Conservation (phyloP, 2,797 vertebrate genomes). For the Clarias pachynema region DNA sequence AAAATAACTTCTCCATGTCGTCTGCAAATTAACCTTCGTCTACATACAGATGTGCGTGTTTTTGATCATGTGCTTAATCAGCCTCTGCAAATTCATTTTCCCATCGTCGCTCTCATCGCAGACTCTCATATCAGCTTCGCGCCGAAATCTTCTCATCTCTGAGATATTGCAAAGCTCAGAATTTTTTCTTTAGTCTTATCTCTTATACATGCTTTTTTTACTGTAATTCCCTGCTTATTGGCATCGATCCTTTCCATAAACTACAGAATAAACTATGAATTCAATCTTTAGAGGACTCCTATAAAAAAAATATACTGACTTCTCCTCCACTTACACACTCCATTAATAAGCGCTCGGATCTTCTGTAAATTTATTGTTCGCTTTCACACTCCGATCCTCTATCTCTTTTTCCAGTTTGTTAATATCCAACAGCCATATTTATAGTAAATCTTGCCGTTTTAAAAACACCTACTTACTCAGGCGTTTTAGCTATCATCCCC, state of each 20-base stretch:
- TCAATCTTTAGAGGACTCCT: neutral
- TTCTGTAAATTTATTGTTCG: neutral
- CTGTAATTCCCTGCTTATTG: neutral
- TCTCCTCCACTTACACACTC: neutral
- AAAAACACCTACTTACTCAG: neutral
- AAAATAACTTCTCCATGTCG: neutral
- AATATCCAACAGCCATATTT: neutral
- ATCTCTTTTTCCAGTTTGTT: neutral
- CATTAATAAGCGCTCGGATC: neutral
- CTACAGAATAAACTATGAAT: neutral
- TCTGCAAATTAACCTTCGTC: slow-evolving; percentile 17
- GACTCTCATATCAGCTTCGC: neutral
- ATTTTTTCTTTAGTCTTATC: neutral
- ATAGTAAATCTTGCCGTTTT: neutral
- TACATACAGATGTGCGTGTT: slow-evolving; percentile 12
- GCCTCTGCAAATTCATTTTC: neutral
- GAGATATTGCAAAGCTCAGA: neutral
- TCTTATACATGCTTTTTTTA: neutral
- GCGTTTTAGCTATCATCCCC: neutral
- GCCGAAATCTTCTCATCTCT: neutral
- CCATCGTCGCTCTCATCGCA: neutral
- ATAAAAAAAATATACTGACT: neutral
- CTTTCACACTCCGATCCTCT: neutral
- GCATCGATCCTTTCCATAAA: neutral
- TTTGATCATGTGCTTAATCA: neutral